A percentile compares a stretch with the other conserved stretches of the same genome.
phyloP scores from a whole-genome alignment of 2,797 vertebrate genomes.

The Tauraco hartlaubi region DNA sequence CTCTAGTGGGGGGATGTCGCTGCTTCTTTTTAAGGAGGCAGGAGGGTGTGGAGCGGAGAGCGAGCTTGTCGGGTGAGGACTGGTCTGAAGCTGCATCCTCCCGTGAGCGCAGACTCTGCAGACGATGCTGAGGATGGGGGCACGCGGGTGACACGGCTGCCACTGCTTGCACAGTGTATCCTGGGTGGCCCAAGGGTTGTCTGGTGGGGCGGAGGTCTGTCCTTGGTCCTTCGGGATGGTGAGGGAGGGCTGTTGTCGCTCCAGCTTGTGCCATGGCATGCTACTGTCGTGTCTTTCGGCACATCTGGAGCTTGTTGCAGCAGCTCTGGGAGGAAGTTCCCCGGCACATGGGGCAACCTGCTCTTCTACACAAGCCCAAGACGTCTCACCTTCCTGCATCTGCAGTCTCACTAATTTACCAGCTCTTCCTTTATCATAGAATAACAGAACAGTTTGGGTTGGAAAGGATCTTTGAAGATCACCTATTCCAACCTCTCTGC shows the following conservation, averaged over 20 bases:
- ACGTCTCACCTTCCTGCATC: rapidly evolving
- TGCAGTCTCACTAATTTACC: neutral
- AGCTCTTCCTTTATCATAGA: neutral
- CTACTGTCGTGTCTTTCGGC: neutral
- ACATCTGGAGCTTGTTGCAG: neutral
- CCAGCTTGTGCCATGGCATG: neutral
- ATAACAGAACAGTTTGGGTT: neutral
- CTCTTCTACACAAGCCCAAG: neutral
- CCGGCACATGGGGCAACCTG: neutral
- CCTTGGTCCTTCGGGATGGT: rapidly evolving
- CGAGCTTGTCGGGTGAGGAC: rapidly evolving
- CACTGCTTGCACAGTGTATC: neutral
- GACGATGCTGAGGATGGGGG: neutral
- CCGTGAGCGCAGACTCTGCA: rapidly evolving
- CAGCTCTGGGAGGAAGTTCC: neutral
- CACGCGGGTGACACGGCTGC: rapidly evolving
- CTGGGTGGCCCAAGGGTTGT: neutral
- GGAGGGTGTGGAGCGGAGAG: neutral
- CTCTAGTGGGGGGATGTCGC: neutral
- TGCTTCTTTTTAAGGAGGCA: neutral
- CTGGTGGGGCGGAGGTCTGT: neutral
- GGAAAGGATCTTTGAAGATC: neutral
- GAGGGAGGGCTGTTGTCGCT: neutral
- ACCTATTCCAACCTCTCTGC: neutral
- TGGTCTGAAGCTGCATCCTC: neutral